Percentiles rank a stretch among this genome's conserved stretches.
Conservation (phyloP, 2,888 invertebrate species). For the Gisinianus flammeolus region DNA sequence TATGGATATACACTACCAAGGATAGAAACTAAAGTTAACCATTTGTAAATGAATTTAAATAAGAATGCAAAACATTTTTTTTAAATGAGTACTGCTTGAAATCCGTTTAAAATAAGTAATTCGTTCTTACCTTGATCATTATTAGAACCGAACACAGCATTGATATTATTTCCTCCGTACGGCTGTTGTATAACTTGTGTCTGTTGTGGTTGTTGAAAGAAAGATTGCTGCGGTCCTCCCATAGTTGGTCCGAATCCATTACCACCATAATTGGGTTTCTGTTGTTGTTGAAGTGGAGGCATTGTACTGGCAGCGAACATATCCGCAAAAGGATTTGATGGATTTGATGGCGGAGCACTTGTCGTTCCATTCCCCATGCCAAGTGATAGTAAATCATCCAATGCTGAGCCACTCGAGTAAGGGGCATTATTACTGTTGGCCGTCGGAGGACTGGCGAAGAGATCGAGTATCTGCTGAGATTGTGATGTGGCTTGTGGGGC, state of each 20-base stretch:
- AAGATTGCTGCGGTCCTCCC: constrained; percentile 37
- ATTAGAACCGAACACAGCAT: constrained; percentile 57
- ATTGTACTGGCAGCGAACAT: constrained; percentile 70
- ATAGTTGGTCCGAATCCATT: constrained; percentile 51
- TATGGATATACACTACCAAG: no score
- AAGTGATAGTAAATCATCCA: constrained; percentile 81
- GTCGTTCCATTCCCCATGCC: constrained; percentile 58
- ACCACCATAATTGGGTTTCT: constrained; percentile 56
- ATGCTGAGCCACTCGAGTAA: constrained; percentile 64
- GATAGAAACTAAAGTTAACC: no score
- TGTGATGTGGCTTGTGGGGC: constrained; percentile 55
- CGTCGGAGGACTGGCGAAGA: constrained; percentile 79
- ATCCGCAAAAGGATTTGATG: constrained; percentile 66
- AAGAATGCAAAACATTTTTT: no score
- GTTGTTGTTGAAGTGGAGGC: constrained; percentile 61
- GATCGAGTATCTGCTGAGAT: constrained; percentile 67
- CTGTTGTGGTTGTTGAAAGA: constrained; percentile 44
- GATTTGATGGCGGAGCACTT: constrained; percentile 37
- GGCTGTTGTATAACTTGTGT: constrained; percentile 59
- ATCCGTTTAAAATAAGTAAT: no score
- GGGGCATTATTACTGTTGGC: constrained; percentile 55
- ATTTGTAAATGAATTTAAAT: no score
- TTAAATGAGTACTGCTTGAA: no score
- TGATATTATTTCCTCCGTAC: constrained; percentile 59
- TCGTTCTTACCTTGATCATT: constrained; percentile 56